Evolutionary conservation across 2,797 vertebrate species (phyloP), one percentile per base, ranked within the genome.

Genomic region (Cirrhinus mrigala): DNA sequence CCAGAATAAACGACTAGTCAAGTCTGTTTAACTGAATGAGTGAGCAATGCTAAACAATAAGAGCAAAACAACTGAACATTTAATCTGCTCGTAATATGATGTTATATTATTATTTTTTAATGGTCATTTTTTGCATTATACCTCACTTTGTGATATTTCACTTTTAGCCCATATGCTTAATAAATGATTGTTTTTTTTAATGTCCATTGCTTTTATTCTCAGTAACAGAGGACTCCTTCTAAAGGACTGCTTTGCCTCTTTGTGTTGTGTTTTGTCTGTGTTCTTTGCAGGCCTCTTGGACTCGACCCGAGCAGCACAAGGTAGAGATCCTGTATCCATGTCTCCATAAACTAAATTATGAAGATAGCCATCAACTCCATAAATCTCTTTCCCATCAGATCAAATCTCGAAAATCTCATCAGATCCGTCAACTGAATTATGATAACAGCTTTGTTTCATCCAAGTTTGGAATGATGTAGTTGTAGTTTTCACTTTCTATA

Each of bases 221-320:
- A 52, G 81, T 87, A 82, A 84, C 88, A 84, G 56, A 93, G 89
- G 89, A 92, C 92, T 89, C 83, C 86, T 95, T 94, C 96, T 95
- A 93, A 96, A 99, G 96, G 95, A 92, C 85, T 92, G 90, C 92
- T 96, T 91, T 95, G 93, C 92, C 90, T 92, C 73, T 97, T 89
- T 94, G 89, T 94, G 92, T 94, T 96, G 93, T 94, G 95, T 97
- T 97, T 93, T 97, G 93, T 98, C 96, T 99, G 94, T 99, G 96
- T 98, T 96, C 94, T 97, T 95, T 96, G 93, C 98, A 99, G 98
- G 98, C 98, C 94, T 99, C 98, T 91, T 99, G 98, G 98, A 99
- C 98, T 96, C 97, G 98, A 92, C 97, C 97, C 90, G 97, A 98
- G 95, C 97, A 98, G 90, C 97, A 98, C 96, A 98, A 99, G 98